Evolutionary conservation across 1,140 invertebrate species (phyloP), one percentile per base, ranked within the genome.

Genomic region (Meloidogyne exigua): DNA sequence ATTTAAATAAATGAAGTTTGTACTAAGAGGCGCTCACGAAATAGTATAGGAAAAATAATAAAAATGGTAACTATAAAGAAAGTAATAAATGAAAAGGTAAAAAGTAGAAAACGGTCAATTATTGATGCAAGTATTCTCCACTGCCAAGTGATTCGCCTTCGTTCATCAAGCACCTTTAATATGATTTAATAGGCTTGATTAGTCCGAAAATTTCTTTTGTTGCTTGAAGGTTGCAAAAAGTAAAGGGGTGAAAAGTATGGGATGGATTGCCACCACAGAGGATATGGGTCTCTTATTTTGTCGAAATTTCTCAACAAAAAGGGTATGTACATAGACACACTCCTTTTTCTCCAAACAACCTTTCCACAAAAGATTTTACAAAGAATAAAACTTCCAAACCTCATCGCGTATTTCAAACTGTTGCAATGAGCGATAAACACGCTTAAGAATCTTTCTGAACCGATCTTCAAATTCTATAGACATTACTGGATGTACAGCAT

Each of bases 71-170:
- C 84, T 11, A 84, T 87, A 28, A 73, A 57, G n/a, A 81, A 42
- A n/a, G 84, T 87, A 13, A 80, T 75, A 11, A 68, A 36, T 7
- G 76, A 80, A 69, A 93, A 93, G 26, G 92, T 85, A 79, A 91
- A 90, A 10, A 93, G 89, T 0, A 93, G 88, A 42, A 92, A 88
- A n/a, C 92, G 88, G 82, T 91, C 91, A 11, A 91, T 86, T 1
- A 93, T 91, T 7, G 92, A 88, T 0, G 92, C 92, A 49, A 93
- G 90, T 83, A 92, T 91, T 85, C 92, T 92, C 92, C 92, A 93
- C 87, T 93, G 92, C 36, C 91, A 88, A 81, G 92, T 91, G 71
- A 92, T 91, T 70, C 90, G 86, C 75, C 92, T 91, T 57, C 91
- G 88, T 64, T 90, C 88, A 82, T 92, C 92, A 80, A 92, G 91